Base-by-base conservation (phyloP, 2,888 invertebrate genomes). In the Orthosia gracilis region DNA sequence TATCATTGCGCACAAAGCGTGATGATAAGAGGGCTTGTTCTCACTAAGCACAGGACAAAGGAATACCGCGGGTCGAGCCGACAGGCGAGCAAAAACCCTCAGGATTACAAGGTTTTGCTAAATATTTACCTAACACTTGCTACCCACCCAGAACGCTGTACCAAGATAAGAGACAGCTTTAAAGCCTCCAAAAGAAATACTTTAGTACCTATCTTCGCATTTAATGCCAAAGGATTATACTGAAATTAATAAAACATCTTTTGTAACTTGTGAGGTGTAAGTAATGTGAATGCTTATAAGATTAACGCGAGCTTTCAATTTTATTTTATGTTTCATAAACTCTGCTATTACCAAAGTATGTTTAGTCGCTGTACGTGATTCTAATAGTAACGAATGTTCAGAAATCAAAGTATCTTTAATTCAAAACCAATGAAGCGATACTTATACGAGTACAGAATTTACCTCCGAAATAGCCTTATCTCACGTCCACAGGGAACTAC, bases 71-170 rank as follows among this genome's bases (percentile, higher is more conserved):
- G 80, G 78, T 68, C 82, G 71, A 70, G 62, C 68, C 64, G 67
- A 50, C 73, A 83, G 85, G 80, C 76, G 78, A 81, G 92, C 92
- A 94, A 94, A 94, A 94, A 93, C 92, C 91, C 85, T 82, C 85
- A 89, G 94, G 94, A 94, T 94, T 94, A 94, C 90, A 90, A 86
- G 89, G 91, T 91, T 90, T 90, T 89, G 91, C 90, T 92, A 94
- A 95, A 95, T 94, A 94, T 94, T 94, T 93, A 92, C 92, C 90
- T 90, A 91, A 92, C 92, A 93, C 92, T 93, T 91, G 89, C 88
- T 88, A 74, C 82, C 77, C 87, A 74, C 82, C 77, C 87, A 85
- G 85, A 88, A 86, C 85, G 86, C 78, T 83, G 68, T 62, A 83
- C 74, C 69, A 75, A 84, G 87, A 89, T 89, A 88, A 89, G 83